Conservation (phyloP, 1,140 invertebrate species). For the Sarcophaga bullata region DNA sequence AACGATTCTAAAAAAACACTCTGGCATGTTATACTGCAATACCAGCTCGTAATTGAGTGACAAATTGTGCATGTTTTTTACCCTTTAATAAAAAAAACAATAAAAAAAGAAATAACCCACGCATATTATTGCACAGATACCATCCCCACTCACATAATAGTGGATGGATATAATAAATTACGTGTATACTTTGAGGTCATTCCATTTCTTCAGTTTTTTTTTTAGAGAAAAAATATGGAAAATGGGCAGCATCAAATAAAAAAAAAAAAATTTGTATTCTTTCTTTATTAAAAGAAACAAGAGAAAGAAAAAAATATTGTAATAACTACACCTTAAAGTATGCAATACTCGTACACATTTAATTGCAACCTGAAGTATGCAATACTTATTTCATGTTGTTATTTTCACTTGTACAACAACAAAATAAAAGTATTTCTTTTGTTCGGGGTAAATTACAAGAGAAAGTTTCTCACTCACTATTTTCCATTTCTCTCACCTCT, state of each 20-base stretch:
- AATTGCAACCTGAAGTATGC: conserved; percentile 31
- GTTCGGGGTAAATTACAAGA: background rate
- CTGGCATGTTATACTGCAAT: background rate
- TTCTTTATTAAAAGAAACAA: too few species aligned
- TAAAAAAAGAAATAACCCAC: background rate
- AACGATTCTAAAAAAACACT: background rate
- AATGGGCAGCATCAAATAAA: too few species aligned
- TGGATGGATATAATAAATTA: background rate
- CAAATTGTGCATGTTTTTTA: conserved; percentile 14
- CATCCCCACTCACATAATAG: too few species aligned
- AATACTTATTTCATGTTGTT: background rate
- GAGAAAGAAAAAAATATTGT: too few species aligned
- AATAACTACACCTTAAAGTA: conserved; percentile 1
- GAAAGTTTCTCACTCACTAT: background rate
- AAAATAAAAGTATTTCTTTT: conserved; percentile 14
- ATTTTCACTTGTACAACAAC: background rate
- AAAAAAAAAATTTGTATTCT: too few species aligned
- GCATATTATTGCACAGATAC: background rate
- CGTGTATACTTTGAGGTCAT: background rate
- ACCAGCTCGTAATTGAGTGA: background rate
- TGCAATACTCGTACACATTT: conserved; percentile 18
- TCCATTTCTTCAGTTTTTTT: background rate
- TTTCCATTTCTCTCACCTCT: background rate
- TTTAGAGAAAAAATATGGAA: too few species aligned
- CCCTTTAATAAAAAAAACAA: background rate